These are phyloP conservation scores for Clytia hemisphaerica DNA, from an alignment of 30 jellyfish, hydroid and myxozoan genomes.

Conservation along the genomic window DNA sequence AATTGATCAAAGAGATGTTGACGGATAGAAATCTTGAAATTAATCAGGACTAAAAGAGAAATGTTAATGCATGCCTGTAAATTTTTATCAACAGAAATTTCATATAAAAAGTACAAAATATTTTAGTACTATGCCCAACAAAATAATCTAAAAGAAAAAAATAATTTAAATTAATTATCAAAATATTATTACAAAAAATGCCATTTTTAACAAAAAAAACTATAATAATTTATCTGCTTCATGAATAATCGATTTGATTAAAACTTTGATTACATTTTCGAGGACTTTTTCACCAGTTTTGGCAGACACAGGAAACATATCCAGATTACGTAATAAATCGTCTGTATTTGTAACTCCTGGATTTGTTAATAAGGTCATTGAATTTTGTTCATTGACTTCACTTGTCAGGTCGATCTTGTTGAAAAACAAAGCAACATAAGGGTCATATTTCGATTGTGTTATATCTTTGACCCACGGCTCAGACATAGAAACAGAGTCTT, in stretches of 20 bases:
- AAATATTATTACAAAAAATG: no score
- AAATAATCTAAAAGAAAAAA: no score
- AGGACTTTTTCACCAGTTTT: conserved; percentile 67
- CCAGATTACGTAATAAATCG: conserved; percentile 22
- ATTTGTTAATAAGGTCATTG: conserved; percentile 14
- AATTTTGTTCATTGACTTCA: no score
- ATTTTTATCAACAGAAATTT: no score
- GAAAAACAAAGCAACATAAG: conserved; percentile 51
- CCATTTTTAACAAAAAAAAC: no score
- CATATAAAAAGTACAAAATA: no score
- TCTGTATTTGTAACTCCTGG: conserved; percentile 21
- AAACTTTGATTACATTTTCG: conserved; percentile 40
- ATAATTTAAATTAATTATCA: no score
- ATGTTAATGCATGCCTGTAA: no score
- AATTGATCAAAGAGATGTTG: no score
- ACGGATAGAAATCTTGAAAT: no score
- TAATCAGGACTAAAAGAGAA: no score
- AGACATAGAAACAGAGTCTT: conserved; percentile 6
- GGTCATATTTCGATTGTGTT: conserved; percentile 34
- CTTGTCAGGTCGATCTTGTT: conserved; percentile 58
- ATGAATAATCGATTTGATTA: conserved; percentile 51
- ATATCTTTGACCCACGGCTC: conserved; percentile 51
- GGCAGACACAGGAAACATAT: conserved; percentile 69
- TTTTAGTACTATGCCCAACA: no score
- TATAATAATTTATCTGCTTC: conserved; percentile 50